A percentile compares a stretch with the other conserved stretches of the same genome.
Evolutionary conservation across 2,888 invertebrate species (phyloP).

Genomic region (Chrysolina oricalcia): DNA sequence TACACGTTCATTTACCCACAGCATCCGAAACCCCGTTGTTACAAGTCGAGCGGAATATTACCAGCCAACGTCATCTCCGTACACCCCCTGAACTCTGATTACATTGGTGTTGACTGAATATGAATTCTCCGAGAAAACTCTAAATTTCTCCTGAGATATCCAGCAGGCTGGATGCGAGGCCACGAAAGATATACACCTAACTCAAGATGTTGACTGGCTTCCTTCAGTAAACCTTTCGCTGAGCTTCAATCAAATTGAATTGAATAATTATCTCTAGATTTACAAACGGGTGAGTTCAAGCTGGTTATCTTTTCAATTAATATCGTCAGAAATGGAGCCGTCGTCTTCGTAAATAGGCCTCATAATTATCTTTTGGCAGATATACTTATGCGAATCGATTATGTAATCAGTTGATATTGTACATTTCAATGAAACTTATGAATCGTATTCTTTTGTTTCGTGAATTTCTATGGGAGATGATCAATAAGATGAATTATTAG

Average conservation of each 20-base stretch:
- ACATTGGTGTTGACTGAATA: neutral
- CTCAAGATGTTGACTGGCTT: constrained; percentile 4
- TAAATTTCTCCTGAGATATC: neutral
- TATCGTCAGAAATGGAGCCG: neutral
- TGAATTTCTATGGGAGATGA: no score
- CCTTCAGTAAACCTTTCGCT: neutral
- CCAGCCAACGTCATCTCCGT: neutral
- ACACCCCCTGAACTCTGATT: neutral
- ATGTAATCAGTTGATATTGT: neutral
- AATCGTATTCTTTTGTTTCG: neutral
- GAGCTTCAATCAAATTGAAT: constrained; percentile 8
- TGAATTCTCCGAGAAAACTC: neutral
- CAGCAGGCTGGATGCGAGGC: neutral
- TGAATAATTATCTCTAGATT: constrained; percentile 12
- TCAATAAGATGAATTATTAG: no score
- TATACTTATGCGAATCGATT: neutral
- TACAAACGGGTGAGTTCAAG: neutral
- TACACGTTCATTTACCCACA: neutral
- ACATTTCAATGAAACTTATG: neutral
- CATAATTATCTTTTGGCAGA: neutral
- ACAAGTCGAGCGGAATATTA: constrained; percentile 3
- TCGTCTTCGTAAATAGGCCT: neutral
- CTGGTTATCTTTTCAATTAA: constrained; percentile 7
- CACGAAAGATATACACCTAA: neutral
- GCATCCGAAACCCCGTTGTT: neutral